Evolutionary conservation across 2,888 invertebrate genomes (phyloP).

Genomic region (Agrilus biguttatus): DNA sequence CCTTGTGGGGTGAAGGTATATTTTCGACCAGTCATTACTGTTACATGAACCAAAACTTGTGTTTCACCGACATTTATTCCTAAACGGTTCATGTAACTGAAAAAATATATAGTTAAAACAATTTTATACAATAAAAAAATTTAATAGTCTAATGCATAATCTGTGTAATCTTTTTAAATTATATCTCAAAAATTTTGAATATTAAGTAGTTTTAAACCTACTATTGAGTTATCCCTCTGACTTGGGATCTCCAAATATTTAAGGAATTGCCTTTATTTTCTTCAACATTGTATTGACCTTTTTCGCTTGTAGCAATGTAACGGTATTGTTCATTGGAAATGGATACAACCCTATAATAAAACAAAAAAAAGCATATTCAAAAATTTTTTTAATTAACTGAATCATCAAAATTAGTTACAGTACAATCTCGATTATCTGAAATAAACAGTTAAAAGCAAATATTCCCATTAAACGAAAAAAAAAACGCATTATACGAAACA

Average conservation of each 20-base stretch:
- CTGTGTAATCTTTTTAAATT: too few relatives aligned
- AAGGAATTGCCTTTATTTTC: constrained; percentile 32
- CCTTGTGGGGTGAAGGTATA: constrained; percentile 46
- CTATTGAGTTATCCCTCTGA: constrained; percentile 41
- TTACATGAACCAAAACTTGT: constrained; percentile 53
- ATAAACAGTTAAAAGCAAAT: too few relatives aligned
- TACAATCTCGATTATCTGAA: too few relatives aligned
- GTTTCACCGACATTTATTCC: constrained; percentile 66
- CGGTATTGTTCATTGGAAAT: constrained; percentile 43
- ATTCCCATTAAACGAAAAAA: too few relatives aligned
- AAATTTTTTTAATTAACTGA: too few relatives aligned
- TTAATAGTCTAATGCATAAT: neutral
- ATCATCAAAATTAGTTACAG: too few relatives aligned
- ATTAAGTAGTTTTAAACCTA: constrained; percentile 18
- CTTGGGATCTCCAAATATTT: constrained; percentile 36
- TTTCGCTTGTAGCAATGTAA: constrained; percentile 31
- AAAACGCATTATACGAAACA: too few relatives aligned
- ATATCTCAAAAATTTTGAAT: too few relatives aligned
- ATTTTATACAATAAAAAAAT: constrained; percentile 15
- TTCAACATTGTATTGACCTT: constrained; percentile 31
- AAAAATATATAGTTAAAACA: constrained; percentile 17
- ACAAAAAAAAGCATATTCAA: constrained; percentile 7
- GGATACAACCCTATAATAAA: constrained; percentile 38
- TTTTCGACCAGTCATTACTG: constrained; percentile 54
- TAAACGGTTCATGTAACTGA: constrained; percentile 51